Base-by-base conservation (phyloP, 2,797 vertebrate species). In the Phalloptychus januarius region DNA sequence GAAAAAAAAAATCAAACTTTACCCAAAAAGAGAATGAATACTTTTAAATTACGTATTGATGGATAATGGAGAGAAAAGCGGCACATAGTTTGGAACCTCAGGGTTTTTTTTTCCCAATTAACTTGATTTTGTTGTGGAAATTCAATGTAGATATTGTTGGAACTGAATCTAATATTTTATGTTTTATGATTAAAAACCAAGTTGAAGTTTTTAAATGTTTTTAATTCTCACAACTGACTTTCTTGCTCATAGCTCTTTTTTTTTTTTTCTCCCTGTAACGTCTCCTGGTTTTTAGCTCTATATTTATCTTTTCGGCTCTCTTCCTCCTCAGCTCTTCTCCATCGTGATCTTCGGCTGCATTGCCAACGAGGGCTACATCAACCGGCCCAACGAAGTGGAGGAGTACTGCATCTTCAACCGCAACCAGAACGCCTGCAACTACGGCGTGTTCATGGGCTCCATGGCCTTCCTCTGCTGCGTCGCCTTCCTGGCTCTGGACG, bases 381-480 rank as follows among this genome's bases (percentile, higher is more conserved):
- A 99, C 93, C 93, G 88, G 10, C 73, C 88, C 15, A 76, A 86
- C 0, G 96, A 97, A 69, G 78, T 90, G 0, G 92, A 97, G 81
- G 96, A 98, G 92, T 96, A 95, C 91, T 99, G 98, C 92, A 97
- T 99, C 95, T 99, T 98, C 94, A 99, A 99, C 93, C 96, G 95
- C 82, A 99, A 99, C 94, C 96, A 93, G 91, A 98, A 95, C 7
- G 98, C 98, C 94, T 99, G 98, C 83, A 97, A 96, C 90, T 99
- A 98, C 0, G 98, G 97, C 0, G 96, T 99, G 84, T 94, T 97
- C 0, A 97, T 99, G 96, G 98, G 98, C 20, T 96, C 97, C 78
- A 95, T 99, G 92, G 94, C 97, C 88, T 99, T 99, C 92, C 95
- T 99, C 84, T 97, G 96, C 94, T 97, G 98, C 92, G 73, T 97